Conservation (phyloP, 2,888 invertebrate genomes). For the Thymelicus lineola region DNA sequence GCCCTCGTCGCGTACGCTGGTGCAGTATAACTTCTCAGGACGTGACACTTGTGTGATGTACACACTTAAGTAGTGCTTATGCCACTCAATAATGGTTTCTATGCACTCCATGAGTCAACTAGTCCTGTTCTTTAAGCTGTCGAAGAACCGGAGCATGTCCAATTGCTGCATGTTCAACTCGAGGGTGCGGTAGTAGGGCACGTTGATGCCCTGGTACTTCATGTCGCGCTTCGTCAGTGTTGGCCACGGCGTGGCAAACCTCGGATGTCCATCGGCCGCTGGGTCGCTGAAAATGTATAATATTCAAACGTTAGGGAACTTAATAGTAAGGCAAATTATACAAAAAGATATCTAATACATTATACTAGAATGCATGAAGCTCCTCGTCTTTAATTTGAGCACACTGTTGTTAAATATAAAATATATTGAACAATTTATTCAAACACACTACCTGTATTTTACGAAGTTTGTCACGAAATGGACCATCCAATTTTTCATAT, state of each 20-base stretch:
- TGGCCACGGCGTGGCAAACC: constrained; percentile 55
- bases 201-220: constrained; percentile 57
- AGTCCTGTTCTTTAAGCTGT: constrained; percentile 45
- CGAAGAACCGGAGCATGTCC: constrained; percentile 60
- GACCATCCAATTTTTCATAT: constrained; percentile 64
- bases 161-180: constrained; percentile 49
- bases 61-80: constrained; percentile 24
- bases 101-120: constrained; percentile 40
- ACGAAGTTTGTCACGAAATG: constrained; percentile 62
- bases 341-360: too few relatives aligned
- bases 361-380: too few relatives aligned
- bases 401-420: neutral
- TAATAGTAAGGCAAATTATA: neutral
- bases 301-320: neutral
- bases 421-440: neutral
- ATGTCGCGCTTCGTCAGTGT: constrained; percentile 31
- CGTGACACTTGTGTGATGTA: constrained; percentile 6
- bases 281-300: constrained; percentile 58
- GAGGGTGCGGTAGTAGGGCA: constrained; percentile 46
- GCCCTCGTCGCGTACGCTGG: neutral
- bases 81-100: constrained; percentile 21
- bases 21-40: constrained; percentile 21
- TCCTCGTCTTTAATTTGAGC: too few relatives aligned
- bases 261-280: constrained; percentile 43
- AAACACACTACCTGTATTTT: constrained; percentile 58